Conservation (phyloP, 2,797 vertebrate species). For the Platyrinchus mystaceus region DNA sequence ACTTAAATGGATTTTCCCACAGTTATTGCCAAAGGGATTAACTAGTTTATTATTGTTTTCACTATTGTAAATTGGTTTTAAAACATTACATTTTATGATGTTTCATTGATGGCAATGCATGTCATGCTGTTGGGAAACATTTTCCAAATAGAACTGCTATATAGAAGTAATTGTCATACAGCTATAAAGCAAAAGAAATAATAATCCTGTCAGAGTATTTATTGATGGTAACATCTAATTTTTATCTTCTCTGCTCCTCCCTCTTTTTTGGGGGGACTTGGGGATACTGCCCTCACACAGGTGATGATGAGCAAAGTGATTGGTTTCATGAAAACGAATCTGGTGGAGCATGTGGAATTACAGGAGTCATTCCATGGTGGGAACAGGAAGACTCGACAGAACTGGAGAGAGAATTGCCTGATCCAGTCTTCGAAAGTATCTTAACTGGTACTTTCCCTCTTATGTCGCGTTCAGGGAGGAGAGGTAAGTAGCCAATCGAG, state of each 20-base stretch:
- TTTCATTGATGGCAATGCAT: slow-evolving; percentile 28
- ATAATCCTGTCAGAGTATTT: slow-evolving; percentile 1
- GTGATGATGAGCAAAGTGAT: slow-evolving; percentile 96
- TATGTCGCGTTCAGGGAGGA: slow-evolving; percentile 77
- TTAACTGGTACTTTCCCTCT: slow-evolving; percentile 91
- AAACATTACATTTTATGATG: slow-evolving; percentile 60
- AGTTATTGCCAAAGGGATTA: slow-evolving; percentile 62
- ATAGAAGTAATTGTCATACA: background rate
- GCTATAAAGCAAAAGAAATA: slow-evolving; percentile 1
- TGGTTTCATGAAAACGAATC: slow-evolving; percentile 96
- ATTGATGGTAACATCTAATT: slow-evolving; percentile 28
- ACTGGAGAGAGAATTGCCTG: slow-evolving; percentile 86
- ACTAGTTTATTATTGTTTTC: slow-evolving; percentile 61
- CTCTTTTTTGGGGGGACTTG: background rate
- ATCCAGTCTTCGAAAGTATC: slow-evolving; percentile 94
- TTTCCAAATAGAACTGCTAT: slow-evolving; percentile 16
- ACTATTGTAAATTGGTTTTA: slow-evolving; percentile 58
- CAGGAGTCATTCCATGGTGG: slow-evolving; percentile 94
- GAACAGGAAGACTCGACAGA: slow-evolving; percentile 86
- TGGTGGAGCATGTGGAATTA: slow-evolving; percentile 91
- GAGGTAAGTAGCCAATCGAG: slow-evolving; percentile 74
- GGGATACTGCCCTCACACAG: slow-evolving; percentile 67
- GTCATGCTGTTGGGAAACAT: slow-evolving; percentile 14
- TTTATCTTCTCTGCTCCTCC: slow-evolving; percentile 29
- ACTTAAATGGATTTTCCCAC: slow-evolving; percentile 59